These are phyloP conservation scores for Boulengeromyrus knoepffleri DNA, from an alignment of 2,113 vertebrate genomes.

Conservation along the genomic window DNA sequence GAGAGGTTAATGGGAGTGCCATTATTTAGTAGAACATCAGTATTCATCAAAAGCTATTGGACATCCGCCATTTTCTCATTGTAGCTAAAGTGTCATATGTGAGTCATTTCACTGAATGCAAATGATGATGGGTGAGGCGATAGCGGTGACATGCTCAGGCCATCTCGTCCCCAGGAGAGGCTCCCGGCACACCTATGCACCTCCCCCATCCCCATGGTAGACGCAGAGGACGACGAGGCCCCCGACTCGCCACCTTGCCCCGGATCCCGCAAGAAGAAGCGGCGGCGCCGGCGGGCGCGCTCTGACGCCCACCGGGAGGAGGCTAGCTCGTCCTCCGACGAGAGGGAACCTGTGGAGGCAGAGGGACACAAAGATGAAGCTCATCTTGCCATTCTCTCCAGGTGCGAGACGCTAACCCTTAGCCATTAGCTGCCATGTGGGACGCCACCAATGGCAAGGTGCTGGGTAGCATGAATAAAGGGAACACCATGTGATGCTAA, in stretches of 20 bases:
- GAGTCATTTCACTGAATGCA: background rate
- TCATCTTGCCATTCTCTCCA: slow-evolving; percentile 24
- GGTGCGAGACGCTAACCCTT: slow-evolving; percentile 42
- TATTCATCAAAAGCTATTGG: background rate
- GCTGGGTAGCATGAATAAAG: background rate
- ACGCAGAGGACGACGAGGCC: slow-evolving; percentile 17
- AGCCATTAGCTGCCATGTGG: background rate
- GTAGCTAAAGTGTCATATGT: background rate
- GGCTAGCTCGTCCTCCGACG: slow-evolving; percentile 57
- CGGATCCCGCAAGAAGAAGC: slow-evolving; percentile 53
- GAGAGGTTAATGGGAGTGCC: background rate
- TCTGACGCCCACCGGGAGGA: slow-evolving; percentile 46
- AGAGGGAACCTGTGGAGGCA: slow-evolving; percentile 47
- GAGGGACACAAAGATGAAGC: slow-evolving; percentile 43
- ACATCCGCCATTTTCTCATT: background rate
- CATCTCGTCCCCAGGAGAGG: slow-evolving; percentile 38
- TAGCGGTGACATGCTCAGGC: background rate
- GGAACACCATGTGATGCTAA: background rate
- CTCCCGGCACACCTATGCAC: slow-evolving; percentile 70
- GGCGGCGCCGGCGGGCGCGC: slow-evolving; percentile 59
- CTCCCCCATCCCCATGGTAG: slow-evolving; percentile 66
- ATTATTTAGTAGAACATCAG: background rate
- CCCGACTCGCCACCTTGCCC: background rate
- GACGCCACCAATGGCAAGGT: background rate
- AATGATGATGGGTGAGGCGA: background rate